Evolutionary conservation across 35 echinoderm and acorn worm species (phyloP).

Genomic region (Stichopus chloronotus): DNA sequence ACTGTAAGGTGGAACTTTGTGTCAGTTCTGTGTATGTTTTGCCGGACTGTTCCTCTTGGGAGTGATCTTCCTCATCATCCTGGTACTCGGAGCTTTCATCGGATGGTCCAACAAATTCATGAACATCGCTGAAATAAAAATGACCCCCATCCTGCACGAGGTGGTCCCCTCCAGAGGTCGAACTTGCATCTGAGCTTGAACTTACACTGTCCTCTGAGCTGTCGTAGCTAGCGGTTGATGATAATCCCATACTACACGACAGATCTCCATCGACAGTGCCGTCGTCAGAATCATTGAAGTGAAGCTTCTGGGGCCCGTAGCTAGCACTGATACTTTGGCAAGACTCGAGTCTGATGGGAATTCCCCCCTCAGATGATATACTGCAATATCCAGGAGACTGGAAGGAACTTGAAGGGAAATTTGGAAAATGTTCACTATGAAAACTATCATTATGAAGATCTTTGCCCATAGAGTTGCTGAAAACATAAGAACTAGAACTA

Average conservation of each 20-base stretch:
- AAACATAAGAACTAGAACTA: constrained; percentile 43
- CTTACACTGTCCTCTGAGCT: constrained; percentile 80
- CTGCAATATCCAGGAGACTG: constrained; percentile 30
- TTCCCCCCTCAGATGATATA: constrained; percentile 34
- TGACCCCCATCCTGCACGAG: neutral
- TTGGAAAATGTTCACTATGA: constrained; percentile 29
- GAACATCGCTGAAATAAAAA: constrained; percentile 30
- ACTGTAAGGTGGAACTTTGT: constrained; percentile 58
- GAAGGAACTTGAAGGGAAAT: constrained; percentile 34
- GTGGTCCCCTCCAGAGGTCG: constrained; percentile 38
- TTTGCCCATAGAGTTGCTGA: constrained; percentile 41
- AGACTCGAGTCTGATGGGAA: constrained; percentile 49
- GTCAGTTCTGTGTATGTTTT: constrained; percentile 79
- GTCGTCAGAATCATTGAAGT: constrained; percentile 85
- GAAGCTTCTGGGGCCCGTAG: constrained; percentile 71
- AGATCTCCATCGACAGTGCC: constrained; percentile 46
- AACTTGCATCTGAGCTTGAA: constrained; percentile 79
- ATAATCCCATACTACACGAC: constrained; percentile 62
- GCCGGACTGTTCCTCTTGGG: neutral
- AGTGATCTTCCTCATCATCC: neutral
- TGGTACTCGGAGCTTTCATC: neutral
- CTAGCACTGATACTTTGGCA: constrained; percentile 57
- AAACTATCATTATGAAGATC: constrained; percentile 49
- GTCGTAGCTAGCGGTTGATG: constrained; percentile 72
- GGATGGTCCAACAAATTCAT: constrained; percentile 4